Base-by-base conservation (phyloP, 2,888 invertebrate species). In the Lycia hirtaria region DNA sequence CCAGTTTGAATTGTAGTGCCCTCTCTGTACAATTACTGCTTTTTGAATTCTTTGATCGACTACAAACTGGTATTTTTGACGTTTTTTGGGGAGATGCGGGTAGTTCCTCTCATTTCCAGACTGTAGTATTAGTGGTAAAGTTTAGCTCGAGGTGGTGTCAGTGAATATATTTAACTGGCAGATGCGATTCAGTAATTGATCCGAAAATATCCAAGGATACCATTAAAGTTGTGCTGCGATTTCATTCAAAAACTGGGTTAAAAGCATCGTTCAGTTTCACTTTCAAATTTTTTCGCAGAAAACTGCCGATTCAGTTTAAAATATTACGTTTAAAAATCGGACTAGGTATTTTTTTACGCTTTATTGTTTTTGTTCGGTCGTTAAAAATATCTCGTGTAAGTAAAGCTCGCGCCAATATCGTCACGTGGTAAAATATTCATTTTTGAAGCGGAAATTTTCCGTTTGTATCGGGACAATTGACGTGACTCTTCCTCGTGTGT, bases 381-480 rank as follows among this genome's bases (percentile, higher is more conserved):
- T 70, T n/a, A n/a, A n/a, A 60, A 65, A 65, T 63, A n/a, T n/a
- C n/a, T n/a, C n/a, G n/a, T 49, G 55, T 55, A 65, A 26, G 49
- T 59, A 60, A 56, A 69, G 73, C 65, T 73, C 72, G 71, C 70
- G 65, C 71, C 71, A 72, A 64, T 76, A 71, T 71, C 73, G 59
- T 75, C 73, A 71, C 72, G 67, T 71, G 73, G 76, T 74, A 79
- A 81, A 81, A 80, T 79, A 80, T 83, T 77, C 79, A 81, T 80
- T 83, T 86, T 86, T 81, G 78, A 74, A 30, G 15, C 69, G 65
- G 75, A 76, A 80, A 82, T 81, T 85, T 85, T 81, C 80, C 80
- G 83, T 81, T 85, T 83, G 83, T 80, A 81, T 83, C 76, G 74
- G 77, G 78, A 83, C 84, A 86, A 85, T 85, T 77, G 82, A 69